A percentile compares a stretch with the other conserved stretches of the same genome.
Conservation (phyloP, 2,797 vertebrate genomes). For the Sebastes kiyomatsui region DNA sequence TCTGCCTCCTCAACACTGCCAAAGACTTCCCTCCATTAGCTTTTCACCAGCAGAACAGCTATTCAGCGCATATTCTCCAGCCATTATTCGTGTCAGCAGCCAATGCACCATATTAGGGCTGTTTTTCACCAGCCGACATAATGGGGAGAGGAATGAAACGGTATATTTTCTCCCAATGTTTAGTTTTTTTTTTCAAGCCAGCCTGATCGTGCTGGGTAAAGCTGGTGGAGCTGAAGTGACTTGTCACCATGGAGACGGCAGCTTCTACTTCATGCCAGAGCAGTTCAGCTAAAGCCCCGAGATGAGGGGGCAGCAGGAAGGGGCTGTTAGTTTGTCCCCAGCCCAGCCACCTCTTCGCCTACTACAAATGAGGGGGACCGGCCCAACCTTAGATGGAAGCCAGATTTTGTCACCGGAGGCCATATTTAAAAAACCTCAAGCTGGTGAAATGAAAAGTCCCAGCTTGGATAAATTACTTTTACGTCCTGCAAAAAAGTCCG, state of each 20-base stretch:
- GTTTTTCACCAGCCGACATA: conserved; percentile 67
- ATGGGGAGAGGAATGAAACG: conserved; percentile 58
- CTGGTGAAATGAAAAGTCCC: conserved; percentile 54
- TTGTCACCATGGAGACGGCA: conserved; percentile 83
- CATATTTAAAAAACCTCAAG: conserved; percentile 35
- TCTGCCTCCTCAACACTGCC: conserved; percentile 66
- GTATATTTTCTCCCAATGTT: conserved; percentile 63
- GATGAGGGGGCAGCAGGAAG: conserved; percentile 64
- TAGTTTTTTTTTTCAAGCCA: conserved; percentile 48
- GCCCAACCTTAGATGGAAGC: conserved; percentile 59
- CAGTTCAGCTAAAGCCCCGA: conserved; percentile 70
- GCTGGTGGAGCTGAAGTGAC: conserved; percentile 73
- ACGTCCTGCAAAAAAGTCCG: conserved; percentile 33
- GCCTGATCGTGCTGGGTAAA: conserved; percentile 61
- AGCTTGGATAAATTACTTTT: conserved; percentile 63
- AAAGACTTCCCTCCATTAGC: conserved; percentile 74
- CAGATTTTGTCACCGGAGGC: conserved; percentile 65
- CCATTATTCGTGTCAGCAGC: conserved; percentile 60
- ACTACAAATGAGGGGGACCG: conserved; percentile 41
- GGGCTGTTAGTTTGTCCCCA: conserved; percentile 59
- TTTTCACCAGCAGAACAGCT: conserved; percentile 68
- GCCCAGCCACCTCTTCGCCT: conserved; percentile 35
- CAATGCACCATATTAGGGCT: conserved; percentile 61
- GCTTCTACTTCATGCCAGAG: conserved; percentile 77
- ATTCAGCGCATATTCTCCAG: conserved; percentile 71